phyloP scores from a whole-genome alignment of 2,797 vertebrate species.

The Dallia pectoralis region DNA sequence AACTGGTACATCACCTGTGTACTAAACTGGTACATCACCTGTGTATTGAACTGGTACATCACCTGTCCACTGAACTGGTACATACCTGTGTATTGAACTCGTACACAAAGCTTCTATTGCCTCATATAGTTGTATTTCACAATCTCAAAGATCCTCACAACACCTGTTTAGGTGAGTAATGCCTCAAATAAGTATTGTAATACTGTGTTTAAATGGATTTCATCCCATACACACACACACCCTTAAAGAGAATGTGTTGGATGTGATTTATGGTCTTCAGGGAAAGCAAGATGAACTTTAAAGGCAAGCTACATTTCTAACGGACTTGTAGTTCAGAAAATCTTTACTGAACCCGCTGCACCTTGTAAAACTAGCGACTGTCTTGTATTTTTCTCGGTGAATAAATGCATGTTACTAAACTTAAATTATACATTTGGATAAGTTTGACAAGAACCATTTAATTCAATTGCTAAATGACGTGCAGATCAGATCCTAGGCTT shows the following conservation, averaged over 20 bases:
- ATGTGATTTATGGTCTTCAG: neutral
- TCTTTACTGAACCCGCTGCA: conserved; percentile 6
- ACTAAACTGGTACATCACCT: neutral
- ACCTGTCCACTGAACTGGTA: conserved; percentile 1
- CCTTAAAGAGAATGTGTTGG: neutral
- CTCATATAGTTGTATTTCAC: neutral
- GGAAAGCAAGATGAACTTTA: neutral
- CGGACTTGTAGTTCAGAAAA: neutral
- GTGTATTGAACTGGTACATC: neutral
- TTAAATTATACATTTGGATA: conserved; percentile 21
- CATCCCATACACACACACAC: neutral
- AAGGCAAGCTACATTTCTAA: neutral
- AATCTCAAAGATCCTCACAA: neutral
- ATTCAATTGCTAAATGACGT: conserved; percentile 8
- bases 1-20: neutral
- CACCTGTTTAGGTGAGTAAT: neutral
- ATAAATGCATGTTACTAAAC: conserved; percentile 1
- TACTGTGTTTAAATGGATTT: neutral
- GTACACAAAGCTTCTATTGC: neutral
- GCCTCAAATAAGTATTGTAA: neutral
- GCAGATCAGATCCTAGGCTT: no score
- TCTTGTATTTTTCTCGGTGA: neutral
- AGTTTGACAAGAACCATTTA: neutral
- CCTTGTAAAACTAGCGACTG: neutral
- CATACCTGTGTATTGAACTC: neutral